Evolutionary conservation across 2,888 invertebrate species (phyloP).

Genomic region (Terebella lapidaria): DNA sequence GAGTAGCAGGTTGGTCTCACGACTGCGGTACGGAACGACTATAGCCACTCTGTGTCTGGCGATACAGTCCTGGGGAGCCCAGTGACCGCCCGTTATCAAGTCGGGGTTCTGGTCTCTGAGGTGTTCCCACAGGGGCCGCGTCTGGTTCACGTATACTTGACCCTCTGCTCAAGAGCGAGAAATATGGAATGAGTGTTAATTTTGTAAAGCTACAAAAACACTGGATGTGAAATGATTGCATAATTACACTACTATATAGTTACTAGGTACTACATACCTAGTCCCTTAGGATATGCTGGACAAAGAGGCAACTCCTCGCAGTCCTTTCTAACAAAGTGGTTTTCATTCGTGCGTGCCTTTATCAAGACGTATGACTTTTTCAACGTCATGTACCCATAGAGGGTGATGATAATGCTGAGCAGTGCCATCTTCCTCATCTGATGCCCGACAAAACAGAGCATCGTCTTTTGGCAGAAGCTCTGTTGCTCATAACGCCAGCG

Average conservation of each 20-base stretch:
- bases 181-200: too few species aligned
- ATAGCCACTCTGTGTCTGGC: constrained; percentile 79
- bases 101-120: neutral
- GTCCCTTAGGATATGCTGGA: neutral
- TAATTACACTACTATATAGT: too few species aligned
- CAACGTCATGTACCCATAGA: neutral
- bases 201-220: too few species aligned
- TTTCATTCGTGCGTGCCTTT: neutral
- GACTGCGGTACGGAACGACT: constrained; percentile 80
- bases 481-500: too few species aligned
- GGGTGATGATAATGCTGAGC: neutral
- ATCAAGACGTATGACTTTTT: neutral
- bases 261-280: neutral
- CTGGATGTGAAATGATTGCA: too few species aligned
- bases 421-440: neutral
- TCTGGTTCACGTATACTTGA: neutral
- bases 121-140: neutral
- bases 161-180: neutral
- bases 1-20: constrained; percentile 53
- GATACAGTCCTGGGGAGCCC: constrained; percentile 65
- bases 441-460: neutral
- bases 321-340: neutral
- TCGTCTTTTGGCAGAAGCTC: too few species aligned
- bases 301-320: neutral
- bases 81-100: constrained; percentile 42